phyloP scores from a whole-genome alignment of 2,888 invertebrate genomes.

The Periphyllus acericola region DNA sequence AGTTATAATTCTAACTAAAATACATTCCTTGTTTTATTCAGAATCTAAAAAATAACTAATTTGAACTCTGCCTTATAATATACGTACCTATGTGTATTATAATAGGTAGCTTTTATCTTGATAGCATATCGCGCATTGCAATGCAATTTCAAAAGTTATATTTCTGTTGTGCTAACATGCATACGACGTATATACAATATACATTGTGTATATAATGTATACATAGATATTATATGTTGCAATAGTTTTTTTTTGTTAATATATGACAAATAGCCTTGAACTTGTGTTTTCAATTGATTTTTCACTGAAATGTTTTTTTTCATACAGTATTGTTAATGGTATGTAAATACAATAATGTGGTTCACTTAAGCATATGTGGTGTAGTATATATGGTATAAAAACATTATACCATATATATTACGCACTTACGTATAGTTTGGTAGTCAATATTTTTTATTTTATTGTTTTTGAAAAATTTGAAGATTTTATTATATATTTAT shows the following conservation, averaged over 20 bases:
- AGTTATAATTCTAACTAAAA: too few species aligned
- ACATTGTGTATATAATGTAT: neutral
- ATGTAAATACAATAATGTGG: neutral
- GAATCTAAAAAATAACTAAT: too few species aligned
- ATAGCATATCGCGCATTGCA: neutral
- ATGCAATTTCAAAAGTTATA: constrained; percentile 5
- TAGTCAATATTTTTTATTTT: too few species aligned
- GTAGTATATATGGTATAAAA: too few species aligned
- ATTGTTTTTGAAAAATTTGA: too few species aligned
- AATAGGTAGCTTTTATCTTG: neutral
- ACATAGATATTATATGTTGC: neutral
- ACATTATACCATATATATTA: too few species aligned
- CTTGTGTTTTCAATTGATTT: constrained; percentile 5
- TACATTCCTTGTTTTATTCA: too few species aligned
- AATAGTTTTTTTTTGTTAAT: neutral
- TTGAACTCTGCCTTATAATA: too few species aligned
- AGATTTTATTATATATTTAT: too few species aligned
- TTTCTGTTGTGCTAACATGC: neutral
- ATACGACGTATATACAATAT: neutral
- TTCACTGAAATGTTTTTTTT: constrained; percentile 1
- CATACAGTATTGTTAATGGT: neutral
- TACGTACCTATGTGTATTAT: too few species aligned
- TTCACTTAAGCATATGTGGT: neutral
- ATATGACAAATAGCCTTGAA: constrained; percentile 22
- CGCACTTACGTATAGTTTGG: too few species aligned